A percentile compares a stretch with the other conserved stretches of the same genome.
Conservation (phyloP, 2,888 invertebrate species). For the Meiosimyza decipiens region DNA sequence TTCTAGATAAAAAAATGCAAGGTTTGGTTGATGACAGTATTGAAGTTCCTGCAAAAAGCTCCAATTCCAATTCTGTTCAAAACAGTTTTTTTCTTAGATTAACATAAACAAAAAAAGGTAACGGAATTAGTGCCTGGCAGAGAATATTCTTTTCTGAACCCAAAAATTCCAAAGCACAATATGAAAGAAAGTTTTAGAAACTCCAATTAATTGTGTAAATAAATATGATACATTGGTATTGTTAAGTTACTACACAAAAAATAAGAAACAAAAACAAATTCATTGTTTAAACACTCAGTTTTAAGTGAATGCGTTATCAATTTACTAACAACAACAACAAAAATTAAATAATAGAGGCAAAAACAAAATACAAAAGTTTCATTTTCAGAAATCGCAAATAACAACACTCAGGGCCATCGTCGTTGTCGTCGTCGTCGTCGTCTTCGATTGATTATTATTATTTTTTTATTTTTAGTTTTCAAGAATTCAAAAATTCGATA, state of each 20-base stretch:
- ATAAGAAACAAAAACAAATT: neutral
- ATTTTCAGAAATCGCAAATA: constrained; percentile 10
- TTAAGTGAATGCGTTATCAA: constrained; percentile 24
- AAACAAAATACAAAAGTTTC: constrained; percentile 20
- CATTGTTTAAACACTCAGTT: neutral
- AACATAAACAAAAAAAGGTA: no score
- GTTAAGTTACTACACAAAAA: neutral
- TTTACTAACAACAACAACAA: constrained; percentile 22
- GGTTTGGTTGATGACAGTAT: no score
- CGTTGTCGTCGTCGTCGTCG: neutral
- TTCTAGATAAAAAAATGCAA: no score
- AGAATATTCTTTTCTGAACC: no score
- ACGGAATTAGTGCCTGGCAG: no score
- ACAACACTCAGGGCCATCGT: constrained; percentile 3
- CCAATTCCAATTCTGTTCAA: no score
- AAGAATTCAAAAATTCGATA: constrained; percentile 17
- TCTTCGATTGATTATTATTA: neutral
- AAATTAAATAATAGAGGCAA: neutral
- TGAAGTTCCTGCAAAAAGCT: no score
- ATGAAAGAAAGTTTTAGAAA: neutral
- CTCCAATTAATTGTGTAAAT: neutral
- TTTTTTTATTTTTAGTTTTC: neutral
- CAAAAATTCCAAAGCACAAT: no score
- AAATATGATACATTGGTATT: neutral
- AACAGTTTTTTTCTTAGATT: no score